A percentile compares a stretch with the other conserved stretches of the same genome.
Conservation (phyloP, 2,113 vertebrate genomes). For the Planiliza haematocheilus region DNA sequence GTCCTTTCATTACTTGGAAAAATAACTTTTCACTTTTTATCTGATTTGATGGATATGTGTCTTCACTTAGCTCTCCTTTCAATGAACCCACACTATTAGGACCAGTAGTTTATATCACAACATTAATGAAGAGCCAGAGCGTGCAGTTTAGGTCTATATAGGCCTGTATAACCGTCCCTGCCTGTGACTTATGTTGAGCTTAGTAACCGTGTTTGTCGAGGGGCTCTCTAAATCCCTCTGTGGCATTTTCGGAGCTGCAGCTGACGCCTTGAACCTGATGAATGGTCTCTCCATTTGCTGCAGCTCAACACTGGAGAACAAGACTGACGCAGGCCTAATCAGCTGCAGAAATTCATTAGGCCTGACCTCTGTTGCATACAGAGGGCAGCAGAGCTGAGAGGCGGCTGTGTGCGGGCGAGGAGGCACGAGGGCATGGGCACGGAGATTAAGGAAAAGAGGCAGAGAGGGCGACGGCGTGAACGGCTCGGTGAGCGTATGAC, state of each 20-base stretch:
- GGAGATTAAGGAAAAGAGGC: constrained; percentile 16
- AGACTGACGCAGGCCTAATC: constrained; percentile 60
- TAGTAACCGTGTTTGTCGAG: constrained; percentile 53
- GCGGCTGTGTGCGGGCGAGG: constrained; percentile 13
- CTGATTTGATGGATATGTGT: background rate
- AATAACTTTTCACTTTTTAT: background rate
- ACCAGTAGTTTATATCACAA: background rate
- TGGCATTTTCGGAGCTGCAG: constrained; percentile 68
- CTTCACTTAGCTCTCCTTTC: constrained; percentile 3
- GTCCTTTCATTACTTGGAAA: constrained; percentile 1
- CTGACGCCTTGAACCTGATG: constrained; percentile 66
- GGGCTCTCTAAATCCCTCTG: constrained; percentile 63
- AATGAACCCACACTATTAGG: constrained; percentile 9
- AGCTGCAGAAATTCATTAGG: constrained; percentile 73
- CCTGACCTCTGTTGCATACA: constrained; percentile 27
- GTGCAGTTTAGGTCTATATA: constrained; percentile 27
- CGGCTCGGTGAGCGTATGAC: constrained; percentile 56
- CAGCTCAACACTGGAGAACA: constrained; percentile 32
- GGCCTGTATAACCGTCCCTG: constrained; percentile 29
- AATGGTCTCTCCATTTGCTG: constrained; percentile 72
- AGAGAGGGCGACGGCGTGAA: constrained; percentile 42
- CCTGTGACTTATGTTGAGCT: constrained; percentile 57
- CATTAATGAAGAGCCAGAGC: constrained; percentile 24
- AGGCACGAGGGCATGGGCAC: constrained; percentile 5
- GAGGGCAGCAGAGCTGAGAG: constrained; percentile 18